Conservation (phyloP, 37 sponge, comb jelly and placozoan genomes). For the Spongilla lacustris region DNA sequence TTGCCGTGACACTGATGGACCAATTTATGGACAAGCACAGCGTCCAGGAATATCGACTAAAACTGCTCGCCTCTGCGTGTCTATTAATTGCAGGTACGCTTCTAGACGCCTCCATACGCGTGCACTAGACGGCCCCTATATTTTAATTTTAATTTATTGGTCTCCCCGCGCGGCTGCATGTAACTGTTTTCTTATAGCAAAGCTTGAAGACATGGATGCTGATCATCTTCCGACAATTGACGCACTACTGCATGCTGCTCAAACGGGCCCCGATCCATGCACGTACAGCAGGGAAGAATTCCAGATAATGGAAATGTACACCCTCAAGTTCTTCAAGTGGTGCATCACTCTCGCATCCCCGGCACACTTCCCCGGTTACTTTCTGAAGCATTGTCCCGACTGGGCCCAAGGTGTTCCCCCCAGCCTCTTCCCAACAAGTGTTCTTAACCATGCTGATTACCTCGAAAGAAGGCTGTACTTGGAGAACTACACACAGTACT, state of each 20-base stretch:
- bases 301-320: slow-evolving; percentile 55
- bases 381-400: slow-evolving; percentile 11
- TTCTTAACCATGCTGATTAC: too few relatives aligned
- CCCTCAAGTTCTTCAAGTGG: slow-evolving; percentile 71
- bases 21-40: slow-evolving; percentile 87
- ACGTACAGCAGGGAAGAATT: slow-evolving; percentile 52
- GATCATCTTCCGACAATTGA: slow-evolving; percentile 50
- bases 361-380: slow-evolving; percentile 67
- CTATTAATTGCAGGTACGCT: slow-evolving; percentile 72
- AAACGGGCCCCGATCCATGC: background rate
- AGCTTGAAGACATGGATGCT: slow-evolving; percentile 71
- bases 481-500: slow-evolving; percentile 26
- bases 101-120: too few relatives aligned
- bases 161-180: too few relatives aligned
- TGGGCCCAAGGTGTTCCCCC: too few relatives aligned
- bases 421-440: too few relatives aligned
- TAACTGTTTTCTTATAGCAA: slow-evolving; percentile 48
- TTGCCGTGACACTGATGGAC: slow-evolving; percentile 70
- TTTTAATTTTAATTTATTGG: too few relatives aligned
- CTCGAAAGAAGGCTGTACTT: background rate
- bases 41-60: slow-evolving; percentile 64
- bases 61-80: slow-evolving; percentile 64
- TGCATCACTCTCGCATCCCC: slow-evolving; percentile 50
- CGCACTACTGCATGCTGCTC: slow-evolving; percentile 31
- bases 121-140: too few relatives aligned